These are phyloP conservation scores for Drosophila koepferae DNA, from an alignment of 2,888 invertebrate genomes.

Conservation along the genomic window DNA sequence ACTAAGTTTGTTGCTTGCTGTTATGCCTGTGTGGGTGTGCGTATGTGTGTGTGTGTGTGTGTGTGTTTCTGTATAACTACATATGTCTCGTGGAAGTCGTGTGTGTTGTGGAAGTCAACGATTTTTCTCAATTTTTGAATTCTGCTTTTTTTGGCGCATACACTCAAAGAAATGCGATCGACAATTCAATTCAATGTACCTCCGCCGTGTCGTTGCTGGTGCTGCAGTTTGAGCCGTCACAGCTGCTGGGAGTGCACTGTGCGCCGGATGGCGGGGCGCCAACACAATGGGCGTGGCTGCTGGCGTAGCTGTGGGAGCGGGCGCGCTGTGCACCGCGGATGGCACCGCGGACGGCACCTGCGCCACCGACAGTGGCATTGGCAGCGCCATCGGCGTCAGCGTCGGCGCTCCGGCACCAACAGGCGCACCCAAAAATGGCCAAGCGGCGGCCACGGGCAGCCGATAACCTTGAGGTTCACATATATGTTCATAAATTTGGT, in stretches of 20 bases:
- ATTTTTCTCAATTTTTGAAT: conserved; percentile 77
- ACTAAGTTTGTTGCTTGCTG: conserved; percentile 52
- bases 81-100: neutral
- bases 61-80: conserved; percentile 3
- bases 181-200: conserved; percentile 86
- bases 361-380: conserved; percentile 72
- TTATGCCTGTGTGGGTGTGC: conserved; percentile 13
- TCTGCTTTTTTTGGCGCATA: conserved; percentile 78
- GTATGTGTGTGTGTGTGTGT: conserved; percentile 6
- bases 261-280: conserved; percentile 87
- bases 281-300: conserved; percentile 88
- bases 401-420: conserved; percentile 86
- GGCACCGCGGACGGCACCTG: conserved; percentile 84
- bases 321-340: conserved; percentile 85
- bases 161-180: conserved; percentile 33
- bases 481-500: conserved; percentile 57
- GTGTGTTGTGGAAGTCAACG: conserved; percentile 14
- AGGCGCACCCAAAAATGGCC: conserved; percentile 89
- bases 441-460: conserved; percentile 91
- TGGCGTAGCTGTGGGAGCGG: conserved; percentile 81
- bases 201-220: conserved; percentile 90
- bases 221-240: conserved; percentile 88
- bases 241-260: conserved; percentile 40
- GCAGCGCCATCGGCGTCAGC: conserved; percentile 86
- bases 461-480: conserved; percentile 88